phyloP scores from a whole-genome alignment of 2,888 invertebrate genomes.

The Pseudococcus jackbeardsleyi region DNA sequence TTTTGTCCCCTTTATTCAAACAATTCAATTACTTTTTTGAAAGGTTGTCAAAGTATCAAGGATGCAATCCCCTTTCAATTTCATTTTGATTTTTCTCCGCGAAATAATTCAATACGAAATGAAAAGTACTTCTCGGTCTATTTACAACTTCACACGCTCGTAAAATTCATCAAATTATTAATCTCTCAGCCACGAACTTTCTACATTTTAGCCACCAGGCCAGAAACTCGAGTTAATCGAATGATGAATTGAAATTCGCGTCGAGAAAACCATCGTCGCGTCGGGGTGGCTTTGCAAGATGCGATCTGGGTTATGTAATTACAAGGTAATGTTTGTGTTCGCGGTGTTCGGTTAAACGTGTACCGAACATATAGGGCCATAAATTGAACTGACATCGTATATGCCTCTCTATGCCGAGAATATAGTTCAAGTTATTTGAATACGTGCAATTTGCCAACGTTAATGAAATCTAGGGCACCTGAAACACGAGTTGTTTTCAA shows the following conservation, averaged over 20 bases:
- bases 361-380: slow-evolving; percentile 19
- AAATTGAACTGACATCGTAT: slow-evolving; percentile 43
- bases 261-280: background rate
- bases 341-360: background rate
- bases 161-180: too few species aligned
- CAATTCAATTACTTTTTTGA: too few species aligned
- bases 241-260: background rate
- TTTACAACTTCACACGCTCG: too few species aligned
- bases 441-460: slow-evolving; percentile 46
- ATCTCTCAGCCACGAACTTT: background rate
- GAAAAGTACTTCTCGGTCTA: too few species aligned
- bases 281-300: background rate
- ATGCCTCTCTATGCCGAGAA: slow-evolving; percentile 35
- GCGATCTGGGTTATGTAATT: slow-evolving; percentile 35
- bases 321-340: slow-evolving; percentile 18
- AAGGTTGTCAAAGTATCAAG: too few species aligned
- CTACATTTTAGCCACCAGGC: background rate
- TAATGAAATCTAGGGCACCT: slow-evolving; percentile 51
- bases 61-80: too few species aligned
- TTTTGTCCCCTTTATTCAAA: too few species aligned
- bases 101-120: too few species aligned
- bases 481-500: slow-evolving; percentile 52
- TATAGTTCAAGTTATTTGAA: slow-evolving; percentile 43
- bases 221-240: background rate
- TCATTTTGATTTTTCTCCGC: too few species aligned